Percentiles rank a stretch among this genome's conserved stretches.
These are phyloP conservation scores for Medauroidea extradentata DNA, from an alignment of 1,140 invertebrate species.

Conservation along the genomic window DNA sequence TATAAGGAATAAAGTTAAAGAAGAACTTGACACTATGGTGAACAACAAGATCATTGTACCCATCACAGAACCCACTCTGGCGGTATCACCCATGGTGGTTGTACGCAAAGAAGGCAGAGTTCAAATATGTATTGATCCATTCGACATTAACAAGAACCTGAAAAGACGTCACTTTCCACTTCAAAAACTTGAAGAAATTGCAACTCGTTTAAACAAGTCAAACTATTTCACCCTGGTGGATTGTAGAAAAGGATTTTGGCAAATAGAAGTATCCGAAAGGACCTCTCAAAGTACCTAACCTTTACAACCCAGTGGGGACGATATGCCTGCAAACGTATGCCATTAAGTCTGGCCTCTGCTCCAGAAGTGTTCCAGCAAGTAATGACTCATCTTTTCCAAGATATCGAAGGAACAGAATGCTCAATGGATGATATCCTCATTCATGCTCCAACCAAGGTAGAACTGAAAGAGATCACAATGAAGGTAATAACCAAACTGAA, in stretches of 20 bases:
- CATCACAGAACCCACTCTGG: conserved; percentile 10
- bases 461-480: no score
- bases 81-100: conserved; percentile 10
- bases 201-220: conserved; percentile 6
- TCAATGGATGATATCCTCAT: conserved; percentile 1
- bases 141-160: conserved; percentile 6
- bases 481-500: no score
- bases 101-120: conserved; percentile 7
- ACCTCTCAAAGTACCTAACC: conserved; percentile 20
- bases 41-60: conserved; percentile 8
- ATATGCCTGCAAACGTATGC: conserved; percentile 31
- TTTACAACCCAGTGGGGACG: conserved; percentile 31
- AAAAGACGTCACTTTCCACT: conserved; percentile 13
- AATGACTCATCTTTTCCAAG: conserved; percentile 22
- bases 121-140: conserved; percentile 9
- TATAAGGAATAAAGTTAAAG: conserved; percentile 11
- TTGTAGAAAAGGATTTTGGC: conserved; percentile 13
- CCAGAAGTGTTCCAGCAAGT: conserved; percentile 31
- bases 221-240: conserved; percentile 7
- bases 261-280: conserved; percentile 6
- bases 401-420: conserved; percentile 4
- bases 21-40: conserved; percentile 9
- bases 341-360: conserved; percentile 28
- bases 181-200: conserved; percentile 10
- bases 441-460: background rate